Conservation (phyloP, 2,113 vertebrate genomes). For the Phyllopteryx taeniolatus region DNA sequence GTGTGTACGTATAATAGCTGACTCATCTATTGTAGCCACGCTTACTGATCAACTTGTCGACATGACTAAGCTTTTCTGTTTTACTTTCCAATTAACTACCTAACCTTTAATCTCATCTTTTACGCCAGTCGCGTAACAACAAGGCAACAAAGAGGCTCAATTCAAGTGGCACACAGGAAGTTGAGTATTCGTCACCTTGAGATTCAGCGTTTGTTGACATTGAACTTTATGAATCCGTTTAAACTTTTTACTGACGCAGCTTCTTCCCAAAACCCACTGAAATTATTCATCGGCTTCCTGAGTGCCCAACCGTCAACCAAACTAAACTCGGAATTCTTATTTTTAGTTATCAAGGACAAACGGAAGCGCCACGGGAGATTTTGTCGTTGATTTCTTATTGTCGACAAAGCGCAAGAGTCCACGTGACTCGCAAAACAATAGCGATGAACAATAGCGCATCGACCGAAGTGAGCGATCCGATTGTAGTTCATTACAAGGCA, state of each 20-base stretch:
- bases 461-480: not conserved
- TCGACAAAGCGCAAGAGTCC: not conserved
- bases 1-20: not conserved
- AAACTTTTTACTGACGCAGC: not conserved
- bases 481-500: not conserved
- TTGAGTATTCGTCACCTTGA: not conserved
- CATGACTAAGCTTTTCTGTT: not conserved
- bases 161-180: not conserved
- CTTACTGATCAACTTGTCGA: not conserved
- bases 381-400: not conserved
- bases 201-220: not conserved
- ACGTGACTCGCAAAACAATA: not conserved
- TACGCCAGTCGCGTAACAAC: not conserved
- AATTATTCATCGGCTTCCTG: not conserved
- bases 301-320: not conserved
- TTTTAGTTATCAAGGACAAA: not conserved
- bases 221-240: not conserved
- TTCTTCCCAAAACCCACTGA: not conserved
- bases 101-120: slow-evolving; percentile 21
- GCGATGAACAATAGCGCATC: too few species aligned
- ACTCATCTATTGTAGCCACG: not conserved
- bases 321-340: not conserved
- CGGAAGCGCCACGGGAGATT: not conserved
- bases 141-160: not conserved
- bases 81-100: slow-evolving; percentile 6